A percentile compares a stretch with the other conserved stretches of the same genome.
Evolutionary conservation across 2,113 vertebrate species (phyloP).

Genomic region (Bubalus kerabau): DNA sequence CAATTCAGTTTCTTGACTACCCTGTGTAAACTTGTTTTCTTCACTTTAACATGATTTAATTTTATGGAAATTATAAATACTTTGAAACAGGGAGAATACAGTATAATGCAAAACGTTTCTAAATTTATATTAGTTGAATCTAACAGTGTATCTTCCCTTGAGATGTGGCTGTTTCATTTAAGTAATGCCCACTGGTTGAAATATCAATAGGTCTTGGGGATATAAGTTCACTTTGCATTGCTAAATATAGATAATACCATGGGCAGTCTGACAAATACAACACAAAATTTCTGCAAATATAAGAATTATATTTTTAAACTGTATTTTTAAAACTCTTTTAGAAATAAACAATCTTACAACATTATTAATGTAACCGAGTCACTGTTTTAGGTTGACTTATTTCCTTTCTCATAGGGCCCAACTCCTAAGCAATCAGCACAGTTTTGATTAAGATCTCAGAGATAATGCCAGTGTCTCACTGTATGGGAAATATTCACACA

Average conservation of each 20-base stretch:
- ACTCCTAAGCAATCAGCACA: constrained; percentile 77
- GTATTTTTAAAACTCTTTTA: not conserved
- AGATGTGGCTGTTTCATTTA: not conserved
- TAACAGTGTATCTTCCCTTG: not conserved
- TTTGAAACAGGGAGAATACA: not conserved
- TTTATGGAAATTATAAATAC: not conserved
- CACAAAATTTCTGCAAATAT: not conserved
- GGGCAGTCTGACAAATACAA: not conserved
- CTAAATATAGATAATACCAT: not conserved
- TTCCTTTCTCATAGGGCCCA: constrained; percentile 76
- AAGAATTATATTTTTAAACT: not conserved
- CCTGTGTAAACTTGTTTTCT: not conserved
- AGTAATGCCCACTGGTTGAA: not conserved
- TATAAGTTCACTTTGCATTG: not conserved
- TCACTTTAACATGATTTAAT: not conserved
- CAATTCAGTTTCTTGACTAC: not conserved
- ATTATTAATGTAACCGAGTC: constrained; percentile 28
- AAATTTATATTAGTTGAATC: not conserved
- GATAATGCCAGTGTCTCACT: constrained; percentile 83
- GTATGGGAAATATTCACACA: constrained; percentile 86
- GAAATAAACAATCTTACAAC: not conserved
- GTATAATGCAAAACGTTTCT: not conserved
- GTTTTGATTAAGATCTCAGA: constrained; percentile 85
- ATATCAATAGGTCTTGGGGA: not conserved
- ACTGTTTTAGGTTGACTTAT: constrained; percentile 37